Evolutionary conservation across 2,797 vertebrate species (phyloP).

Genomic region (Eulemur coronatus): DNA sequence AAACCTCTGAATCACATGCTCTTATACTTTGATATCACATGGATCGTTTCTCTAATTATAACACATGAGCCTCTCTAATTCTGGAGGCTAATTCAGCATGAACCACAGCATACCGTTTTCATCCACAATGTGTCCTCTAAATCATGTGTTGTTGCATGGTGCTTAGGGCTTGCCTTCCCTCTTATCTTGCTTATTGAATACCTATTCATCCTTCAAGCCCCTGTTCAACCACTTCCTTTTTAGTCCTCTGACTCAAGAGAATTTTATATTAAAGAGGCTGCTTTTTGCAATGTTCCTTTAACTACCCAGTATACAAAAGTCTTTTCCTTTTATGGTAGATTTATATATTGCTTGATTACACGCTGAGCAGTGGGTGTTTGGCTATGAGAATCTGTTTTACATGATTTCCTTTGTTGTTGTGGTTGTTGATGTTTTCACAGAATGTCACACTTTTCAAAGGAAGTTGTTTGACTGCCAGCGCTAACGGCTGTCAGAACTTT

Average conservation of each 20-base stretch:
- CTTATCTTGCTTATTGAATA: not conserved
- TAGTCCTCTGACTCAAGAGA: slow-evolving; percentile 21
- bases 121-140: not conserved
- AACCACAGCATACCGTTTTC: not conserved
- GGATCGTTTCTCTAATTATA: not conserved
- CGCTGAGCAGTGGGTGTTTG: slow-evolving; percentile 39
- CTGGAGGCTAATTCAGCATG: not conserved
- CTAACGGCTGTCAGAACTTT: slow-evolving; percentile 51
- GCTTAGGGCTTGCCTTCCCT: not conserved
- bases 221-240: not conserved
- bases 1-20: not conserved
- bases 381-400: slow-evolving; percentile 47
- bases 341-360: slow-evolving; percentile 33
- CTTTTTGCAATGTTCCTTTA: slow-evolving; percentile 8
- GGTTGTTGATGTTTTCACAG: slow-evolving; percentile 47
- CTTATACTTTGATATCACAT: not conserved
- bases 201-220: not conserved
- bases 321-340: slow-evolving; percentile 53
- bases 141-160: not conserved
- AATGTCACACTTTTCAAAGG: slow-evolving; percentile 43
- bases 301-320: not conserved
- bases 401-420: slow-evolving; percentile 63
- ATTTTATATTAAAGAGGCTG: slow-evolving; percentile 21
- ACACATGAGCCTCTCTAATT: not conserved
- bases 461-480: slow-evolving; percentile 24